These are phyloP conservation scores for Picathartes gymnocephalus DNA, from an alignment of 2,113 vertebrate genomes.

Conservation along the genomic window DNA sequence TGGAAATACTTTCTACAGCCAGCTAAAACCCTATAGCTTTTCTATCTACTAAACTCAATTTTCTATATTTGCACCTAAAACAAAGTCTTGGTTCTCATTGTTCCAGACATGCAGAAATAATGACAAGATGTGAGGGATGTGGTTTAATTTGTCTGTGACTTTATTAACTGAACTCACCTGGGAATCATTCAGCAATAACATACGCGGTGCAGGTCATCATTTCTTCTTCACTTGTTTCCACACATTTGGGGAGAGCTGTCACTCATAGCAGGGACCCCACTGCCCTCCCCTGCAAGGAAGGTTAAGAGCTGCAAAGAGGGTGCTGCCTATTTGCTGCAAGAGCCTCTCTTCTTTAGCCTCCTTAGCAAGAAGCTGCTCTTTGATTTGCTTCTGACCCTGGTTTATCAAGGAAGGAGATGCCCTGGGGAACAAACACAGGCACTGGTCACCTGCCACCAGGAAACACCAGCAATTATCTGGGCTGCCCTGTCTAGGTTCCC, in stretches of 20 bases:
- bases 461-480: background rate
- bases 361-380: background rate
- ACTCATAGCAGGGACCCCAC: slow-evolving; percentile 29
- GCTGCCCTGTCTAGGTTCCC: background rate
- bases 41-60: background rate
- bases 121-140: slow-evolving; percentile 32
- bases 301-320: slow-evolving; percentile 23
- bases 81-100: background rate
- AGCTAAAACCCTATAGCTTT: background rate
- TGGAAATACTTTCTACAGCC: background rate
- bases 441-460: background rate
- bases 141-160: slow-evolving; percentile 52
- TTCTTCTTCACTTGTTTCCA: slow-evolving; percentile 49
- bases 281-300: background rate
- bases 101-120: slow-evolving; percentile 51
- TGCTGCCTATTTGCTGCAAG: slow-evolving; percentile 1
- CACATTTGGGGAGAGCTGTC: slow-evolving; percentile 50
- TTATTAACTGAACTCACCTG: slow-evolving; percentile 60
- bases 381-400: background rate
- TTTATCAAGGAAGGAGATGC: background rate
- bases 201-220: background rate
- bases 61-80: background rate
- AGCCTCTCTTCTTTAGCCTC: background rate
- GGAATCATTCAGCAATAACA: slow-evolving; percentile 64
- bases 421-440: background rate